Base-by-base conservation (phyloP, 2,113 vertebrate species). In the Pachycephala philippinensis region DNA sequence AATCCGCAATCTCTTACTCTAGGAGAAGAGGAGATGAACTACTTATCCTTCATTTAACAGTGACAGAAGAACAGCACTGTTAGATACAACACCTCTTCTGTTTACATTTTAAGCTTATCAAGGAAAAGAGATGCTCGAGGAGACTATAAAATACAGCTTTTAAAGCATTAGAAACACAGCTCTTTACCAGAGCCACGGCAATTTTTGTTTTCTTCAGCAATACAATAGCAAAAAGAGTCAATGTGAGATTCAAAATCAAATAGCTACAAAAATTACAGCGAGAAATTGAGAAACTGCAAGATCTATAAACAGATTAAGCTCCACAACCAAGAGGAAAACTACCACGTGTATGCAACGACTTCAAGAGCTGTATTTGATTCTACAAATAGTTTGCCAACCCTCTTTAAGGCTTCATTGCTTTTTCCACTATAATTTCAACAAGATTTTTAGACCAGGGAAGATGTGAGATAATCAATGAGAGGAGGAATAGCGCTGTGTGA, bases 401-500 rank as follows among this genome's bases (percentile, higher is more conserved):
- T 78, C 65, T 81, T 35, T 9, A 60, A 92, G 68, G 66, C 35
- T 86, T 71, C 82, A 47, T 3, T 8, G 15, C 50, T 74, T 88
- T 76, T 54, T 37, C 18, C 53, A 57, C 72, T 61, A 1, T 13
- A 35, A 71, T 50, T 71, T 78, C 68, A 44, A 40, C 19, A 60
- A 24, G 47, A 30, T n/a, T 75, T 39, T 60, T 15, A 53, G 6
- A 71, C 15, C 10, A 81, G 69, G 33, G 56, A 66, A 93, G 54
- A 85, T 19, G n/a, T 1, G 4, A 75, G 24, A 81, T 15, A 56
- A 52, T 45, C 33, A 76, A 5, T 3, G 56, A 70, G 28, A 92
- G 27, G 17, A 77, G 23, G 15, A 78, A 56, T 0, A 20, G 13
- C 0, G 0, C 39, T 28, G 6, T 6, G 20, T 7, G n/a, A 90